Percentiles rank a stretch among this genome's conserved stretches.
These are phyloP conservation scores for Myopa testacea DNA, from an alignment of 2,888 invertebrate genomes.

Conservation along the genomic window DNA sequence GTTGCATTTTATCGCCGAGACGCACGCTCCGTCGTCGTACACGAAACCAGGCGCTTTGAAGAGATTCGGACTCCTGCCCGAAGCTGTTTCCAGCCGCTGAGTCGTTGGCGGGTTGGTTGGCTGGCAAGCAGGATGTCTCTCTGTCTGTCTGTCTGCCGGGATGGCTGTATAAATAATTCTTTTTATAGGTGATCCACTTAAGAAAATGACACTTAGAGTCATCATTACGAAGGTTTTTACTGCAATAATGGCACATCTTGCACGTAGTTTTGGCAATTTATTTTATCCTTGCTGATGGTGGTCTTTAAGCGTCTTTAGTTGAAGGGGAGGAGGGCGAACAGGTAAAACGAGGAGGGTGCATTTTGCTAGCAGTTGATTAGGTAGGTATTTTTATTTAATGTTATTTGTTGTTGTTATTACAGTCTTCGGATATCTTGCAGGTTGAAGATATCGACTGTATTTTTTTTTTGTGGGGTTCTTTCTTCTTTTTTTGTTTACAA, in stretches of 20 bases:
- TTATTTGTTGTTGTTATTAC: background rate
- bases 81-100: no score
- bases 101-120: background rate
- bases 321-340: background rate
- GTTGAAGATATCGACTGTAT: background rate
- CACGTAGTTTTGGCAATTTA: slow-evolving; percentile 68
- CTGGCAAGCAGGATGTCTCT: background rate
- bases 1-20: slow-evolving; percentile 65
- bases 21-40: slow-evolving; percentile 45
- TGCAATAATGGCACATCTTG: slow-evolving; percentile 69
- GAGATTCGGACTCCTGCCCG: no score
- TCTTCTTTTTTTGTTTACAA: background rate
- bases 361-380: slow-evolving; percentile 8
- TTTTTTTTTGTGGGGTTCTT: no score
- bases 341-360: background rate
- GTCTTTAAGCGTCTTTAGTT: slow-evolving; percentile 12
- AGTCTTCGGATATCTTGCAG: no score
- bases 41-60: background rate
- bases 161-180: slow-evolving; percentile 56
- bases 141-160: background rate
- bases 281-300: slow-evolving; percentile 59
- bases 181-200: slow-evolving; percentile 69
- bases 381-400: slow-evolving; percentile 4
- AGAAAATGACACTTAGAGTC: slow-evolving; percentile 68
- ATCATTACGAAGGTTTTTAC: slow-evolving; percentile 69